A percentile compares a stretch with the other conserved stretches of the same genome.
These are phyloP conservation scores for Herpailurus yagouaroundi DNA, from an alignment of 2,113 vertebrate species.

Conservation along the genomic window DNA sequence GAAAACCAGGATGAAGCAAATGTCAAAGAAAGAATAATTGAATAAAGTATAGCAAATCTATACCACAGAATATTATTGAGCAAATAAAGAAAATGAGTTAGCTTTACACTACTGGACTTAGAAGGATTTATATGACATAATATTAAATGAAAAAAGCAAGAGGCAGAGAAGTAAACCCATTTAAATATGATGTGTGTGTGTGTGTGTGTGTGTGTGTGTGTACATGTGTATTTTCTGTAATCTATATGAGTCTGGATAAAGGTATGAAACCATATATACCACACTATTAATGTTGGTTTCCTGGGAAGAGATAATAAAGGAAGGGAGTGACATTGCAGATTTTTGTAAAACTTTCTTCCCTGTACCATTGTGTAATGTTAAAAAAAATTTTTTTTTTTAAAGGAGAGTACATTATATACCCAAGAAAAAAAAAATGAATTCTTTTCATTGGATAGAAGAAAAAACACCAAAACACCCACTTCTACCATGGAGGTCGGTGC, in stretches of 20 bases:
- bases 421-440: not conserved
- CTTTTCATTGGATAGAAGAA: not conserved
- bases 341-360: not conserved
- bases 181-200: not conserved
- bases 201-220: not conserved
- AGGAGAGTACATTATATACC: not conserved
- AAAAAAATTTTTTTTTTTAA: not conserved
- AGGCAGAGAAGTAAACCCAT: not conserved
- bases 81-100: not conserved
- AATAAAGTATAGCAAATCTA: not conserved
- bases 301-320: not conserved
- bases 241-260: not conserved
- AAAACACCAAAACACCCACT: not conserved
- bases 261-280: not conserved
- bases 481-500: not conserved
- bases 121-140: not conserved
- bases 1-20: not conserved
- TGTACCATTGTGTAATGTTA: not conserved
- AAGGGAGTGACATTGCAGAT: not conserved
- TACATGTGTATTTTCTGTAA: not conserved
- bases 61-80: not conserved
- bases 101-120: not conserved
- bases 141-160: conserved; percentile 18
- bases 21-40: not conserved
- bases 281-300: not conserved